These are phyloP conservation scores for Littorina saxatilis DNA, from an alignment of 1,140 invertebrate genomes.

Conservation along the genomic window DNA sequence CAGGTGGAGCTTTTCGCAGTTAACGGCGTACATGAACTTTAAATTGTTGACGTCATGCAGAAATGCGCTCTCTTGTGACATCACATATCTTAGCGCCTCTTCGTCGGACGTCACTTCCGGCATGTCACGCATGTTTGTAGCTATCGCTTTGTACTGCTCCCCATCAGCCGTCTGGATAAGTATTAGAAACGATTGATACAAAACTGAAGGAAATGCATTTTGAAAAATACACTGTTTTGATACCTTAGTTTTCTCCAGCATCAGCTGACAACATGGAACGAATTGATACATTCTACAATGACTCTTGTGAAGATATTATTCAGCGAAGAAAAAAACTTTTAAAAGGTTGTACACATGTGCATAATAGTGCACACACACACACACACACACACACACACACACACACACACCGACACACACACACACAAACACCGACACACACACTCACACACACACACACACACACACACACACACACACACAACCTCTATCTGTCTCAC, in stretches of 20 bases:
- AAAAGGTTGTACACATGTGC: background rate
- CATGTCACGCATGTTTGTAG: background rate
- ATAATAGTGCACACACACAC: too few relatives aligned
- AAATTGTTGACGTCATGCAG: slow-evolving; percentile 43
- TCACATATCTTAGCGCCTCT: background rate
- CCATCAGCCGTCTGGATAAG: background rate
- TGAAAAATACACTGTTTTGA: too few relatives aligned
- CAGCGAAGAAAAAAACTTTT: too few relatives aligned
- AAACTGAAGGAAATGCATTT: background rate
- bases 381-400: too few relatives aligned
- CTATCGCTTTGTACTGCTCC: background rate
- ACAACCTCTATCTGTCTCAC: too few relatives aligned
- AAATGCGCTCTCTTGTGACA: background rate
- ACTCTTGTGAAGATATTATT: too few relatives aligned
- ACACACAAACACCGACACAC: too few relatives aligned
- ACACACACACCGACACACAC: too few relatives aligned
- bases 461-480: background rate
- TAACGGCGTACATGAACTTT: slow-evolving; percentile 50
- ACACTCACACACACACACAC: too few relatives aligned
- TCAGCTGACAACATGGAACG: too few relatives aligned
- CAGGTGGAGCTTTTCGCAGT: slow-evolving; percentile 53
- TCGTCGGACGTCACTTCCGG: slow-evolving; percentile 27
- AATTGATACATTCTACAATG: too few relatives aligned
- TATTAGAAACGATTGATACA: background rate
- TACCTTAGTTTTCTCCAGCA: too few relatives aligned